Evolutionary conservation across 2,797 vertebrate species (phyloP).

Genomic region (Eremophila alpestris): DNA sequence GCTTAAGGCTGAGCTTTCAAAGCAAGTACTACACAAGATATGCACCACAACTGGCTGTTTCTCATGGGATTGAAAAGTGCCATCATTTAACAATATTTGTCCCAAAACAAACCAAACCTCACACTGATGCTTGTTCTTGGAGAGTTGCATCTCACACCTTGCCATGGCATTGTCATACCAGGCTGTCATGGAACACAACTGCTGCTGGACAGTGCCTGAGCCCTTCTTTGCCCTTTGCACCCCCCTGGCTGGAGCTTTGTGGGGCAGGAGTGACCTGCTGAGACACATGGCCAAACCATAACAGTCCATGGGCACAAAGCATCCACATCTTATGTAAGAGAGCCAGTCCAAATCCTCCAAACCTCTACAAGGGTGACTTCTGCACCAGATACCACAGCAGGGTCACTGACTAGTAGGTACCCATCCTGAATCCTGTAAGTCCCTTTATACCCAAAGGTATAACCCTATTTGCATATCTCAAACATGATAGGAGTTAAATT

Average conservation of each 20-base stretch:
- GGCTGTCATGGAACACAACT: background rate
- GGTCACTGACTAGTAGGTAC: background rate
- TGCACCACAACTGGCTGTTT: background rate
- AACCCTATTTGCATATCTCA: background rate
- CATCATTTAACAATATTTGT: background rate
- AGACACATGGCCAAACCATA: background rate
- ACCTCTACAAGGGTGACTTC: background rate
- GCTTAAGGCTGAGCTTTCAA: background rate
- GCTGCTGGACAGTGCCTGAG: background rate
- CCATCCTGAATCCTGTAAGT: background rate
- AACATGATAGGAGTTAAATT: background rate
- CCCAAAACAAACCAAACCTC: background rate
- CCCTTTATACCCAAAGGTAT: background rate
- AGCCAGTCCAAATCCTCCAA: background rate
- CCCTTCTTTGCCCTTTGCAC: background rate
- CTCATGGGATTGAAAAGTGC: background rate
- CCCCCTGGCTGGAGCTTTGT: accelerated
- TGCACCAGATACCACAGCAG: background rate
- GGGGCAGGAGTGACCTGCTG: accelerated
- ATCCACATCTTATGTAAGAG: background rate
- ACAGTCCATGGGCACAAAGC: background rate
- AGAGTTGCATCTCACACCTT: background rate
- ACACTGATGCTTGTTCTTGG: background rate
- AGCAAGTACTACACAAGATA: background rate
- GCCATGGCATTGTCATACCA: background rate